phyloP scores from a whole-genome alignment of 2,113 vertebrate species.

The Pangasianodon gigas region DNA sequence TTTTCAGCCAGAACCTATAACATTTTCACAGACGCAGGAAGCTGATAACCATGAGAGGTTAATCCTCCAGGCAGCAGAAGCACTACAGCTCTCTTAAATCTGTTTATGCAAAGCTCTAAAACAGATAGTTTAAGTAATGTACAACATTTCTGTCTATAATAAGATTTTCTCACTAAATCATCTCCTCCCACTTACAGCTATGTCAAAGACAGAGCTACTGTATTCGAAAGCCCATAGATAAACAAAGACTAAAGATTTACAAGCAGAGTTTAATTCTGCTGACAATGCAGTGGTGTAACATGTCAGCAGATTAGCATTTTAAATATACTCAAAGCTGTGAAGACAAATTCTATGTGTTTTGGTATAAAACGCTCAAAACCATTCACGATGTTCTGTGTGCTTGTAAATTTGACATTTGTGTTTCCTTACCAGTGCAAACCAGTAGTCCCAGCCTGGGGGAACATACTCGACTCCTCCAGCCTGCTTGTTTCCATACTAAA shows the following conservation, averaged over 20 bases:
- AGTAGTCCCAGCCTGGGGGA: constrained; percentile 91
- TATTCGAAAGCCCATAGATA: background rate
- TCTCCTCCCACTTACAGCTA: background rate
- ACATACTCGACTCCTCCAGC: constrained; percentile 89
- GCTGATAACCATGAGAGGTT: background rate
- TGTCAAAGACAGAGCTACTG: constrained; percentile 8
- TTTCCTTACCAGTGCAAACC: constrained; percentile 89
- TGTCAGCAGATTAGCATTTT: background rate
- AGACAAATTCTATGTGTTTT: background rate
- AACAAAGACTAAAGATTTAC: background rate
- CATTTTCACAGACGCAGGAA: background rate
- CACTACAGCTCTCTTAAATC: background rate
- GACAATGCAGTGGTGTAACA: background rate
- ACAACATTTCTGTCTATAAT: background rate
- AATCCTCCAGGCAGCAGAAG: background rate
- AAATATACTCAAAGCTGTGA: background rate
- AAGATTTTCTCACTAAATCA: constrained; percentile 25
- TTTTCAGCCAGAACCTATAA: background rate
- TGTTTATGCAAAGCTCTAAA: background rate
- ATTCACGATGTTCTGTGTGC: background rate
- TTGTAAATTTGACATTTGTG: background rate
- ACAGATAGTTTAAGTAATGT: background rate
- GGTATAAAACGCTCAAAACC: background rate
- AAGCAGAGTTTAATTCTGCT: background rate
- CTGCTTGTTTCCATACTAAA: constrained; percentile 86